Evolutionary conservation across 92 coral and sea anemone species (phyloP).

Genomic region (Epizoanthus rinbou): DNA sequence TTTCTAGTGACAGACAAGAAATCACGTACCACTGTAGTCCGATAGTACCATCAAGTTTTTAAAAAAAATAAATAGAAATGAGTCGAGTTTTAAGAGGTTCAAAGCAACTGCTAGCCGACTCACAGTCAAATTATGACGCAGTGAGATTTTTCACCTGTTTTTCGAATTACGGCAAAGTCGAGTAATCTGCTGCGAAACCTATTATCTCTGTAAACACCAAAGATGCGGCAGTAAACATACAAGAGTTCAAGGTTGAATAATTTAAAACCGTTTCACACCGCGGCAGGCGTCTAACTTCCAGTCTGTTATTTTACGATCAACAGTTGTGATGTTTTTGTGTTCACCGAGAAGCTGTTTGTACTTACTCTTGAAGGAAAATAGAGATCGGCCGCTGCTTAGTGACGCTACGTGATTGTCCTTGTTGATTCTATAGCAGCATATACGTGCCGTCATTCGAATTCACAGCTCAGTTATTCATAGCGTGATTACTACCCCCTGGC

Average conservation of each 20-base stretch:
- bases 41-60: too few relatives aligned
- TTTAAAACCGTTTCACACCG: not conserved
- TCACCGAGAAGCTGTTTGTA: not conserved
- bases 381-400: too few relatives aligned
- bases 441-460: too few relatives aligned
- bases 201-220: not conserved
- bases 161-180: not conserved
- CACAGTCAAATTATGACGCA: too few relatives aligned
- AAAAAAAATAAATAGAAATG: not conserved
- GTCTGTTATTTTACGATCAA: not conserved
- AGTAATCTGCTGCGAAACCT: not conserved
- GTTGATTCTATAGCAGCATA: too few relatives aligned
- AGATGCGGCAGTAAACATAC: not conserved
- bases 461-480: too few relatives aligned
- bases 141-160: constrained; percentile 1
- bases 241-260: not conserved
- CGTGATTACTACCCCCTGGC: too few relatives aligned
- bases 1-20: too few relatives aligned
- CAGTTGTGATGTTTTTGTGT: not conserved
- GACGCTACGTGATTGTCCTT: too few relatives aligned
- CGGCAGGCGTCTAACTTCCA: not conserved
- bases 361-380: too few relatives aligned
- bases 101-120: not conserved
- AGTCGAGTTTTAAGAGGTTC: not conserved
- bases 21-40: too few relatives aligned